Base-by-base conservation (phyloP, 2,797 vertebrate species). In the Hyperoplus lanceolatus region DNA sequence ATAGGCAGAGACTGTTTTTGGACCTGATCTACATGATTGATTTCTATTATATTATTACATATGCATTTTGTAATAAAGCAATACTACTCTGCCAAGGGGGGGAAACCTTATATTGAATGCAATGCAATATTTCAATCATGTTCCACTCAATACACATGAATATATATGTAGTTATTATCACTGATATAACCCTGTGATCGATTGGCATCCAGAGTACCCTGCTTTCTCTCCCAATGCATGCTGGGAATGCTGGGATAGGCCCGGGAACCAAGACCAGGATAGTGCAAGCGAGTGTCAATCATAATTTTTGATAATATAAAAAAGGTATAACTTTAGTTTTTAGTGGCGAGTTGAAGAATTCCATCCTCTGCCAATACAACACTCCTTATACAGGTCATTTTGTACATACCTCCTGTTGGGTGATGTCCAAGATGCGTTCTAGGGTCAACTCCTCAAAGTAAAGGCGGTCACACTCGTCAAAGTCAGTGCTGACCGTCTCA, bases 401-500 rank as follows among this genome's bases (percentile, higher is more conserved):
- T 42, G 61, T 63, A 39, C 95, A 95, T 86, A 98, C 98, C 97
- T 99, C 97, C 57, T 96, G 96, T 16, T 97, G 95, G 79, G 96
- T 97, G 91, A 99, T 97, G 91, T 99, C 98, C 89, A 99, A 89
- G 88, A 99, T 96, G 80, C 97, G 96, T 87, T 99, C 97, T 83
- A 98, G 92, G 13, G 97, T 99, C 88, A 99, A 85, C 89, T 99
- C 98, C 91, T 99, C 97, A 81, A 99, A 98, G 91, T 99, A 98
- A 64, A 99, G 96, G 71, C 96, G 97, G 95, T 99, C 97, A 66
- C 98, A 99, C 93, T 99, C 97, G 79, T 99, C 97, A 82, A 98
- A 99, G 90, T 99, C 98, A 0, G 97, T 99, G 96, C 98, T 99
- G 92, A 99, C 98, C 0, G 97, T 99, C 95, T 99, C 98, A 0